Conservation (phyloP, 2,797 vertebrate genomes). For the Phoeniculus purpureus region DNA sequence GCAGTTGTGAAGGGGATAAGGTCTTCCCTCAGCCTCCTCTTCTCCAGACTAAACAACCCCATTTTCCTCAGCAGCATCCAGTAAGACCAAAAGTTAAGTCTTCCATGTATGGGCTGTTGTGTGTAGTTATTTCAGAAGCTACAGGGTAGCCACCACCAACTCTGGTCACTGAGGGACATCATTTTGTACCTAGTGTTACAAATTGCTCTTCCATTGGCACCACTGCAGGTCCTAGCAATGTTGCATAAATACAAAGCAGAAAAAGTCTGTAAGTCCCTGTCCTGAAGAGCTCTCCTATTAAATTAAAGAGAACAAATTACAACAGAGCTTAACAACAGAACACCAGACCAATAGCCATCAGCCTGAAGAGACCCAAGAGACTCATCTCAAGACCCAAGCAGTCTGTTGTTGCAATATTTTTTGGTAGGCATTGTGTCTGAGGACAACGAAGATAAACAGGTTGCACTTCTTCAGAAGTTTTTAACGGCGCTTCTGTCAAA, state of each 20-base stretch:
- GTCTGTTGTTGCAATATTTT: conserved; percentile 15
- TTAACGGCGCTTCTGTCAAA: conserved; percentile 30
- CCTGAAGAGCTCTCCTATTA: neutral
- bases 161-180: neutral
- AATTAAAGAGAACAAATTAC: conserved; percentile 28
- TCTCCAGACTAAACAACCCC: too few species aligned
- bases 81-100: neutral
- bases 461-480: conserved; percentile 12
- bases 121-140: neutral
- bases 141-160: neutral
- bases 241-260: neutral
- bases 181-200: neutral
- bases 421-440: conserved; percentile 17
- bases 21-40: too few species aligned
- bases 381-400: neutral
- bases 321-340: conserved; percentile 19
- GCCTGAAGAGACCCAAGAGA: neutral
- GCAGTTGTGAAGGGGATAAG: too few species aligned
- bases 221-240: neutral
- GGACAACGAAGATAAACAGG: conserved; percentile 37
- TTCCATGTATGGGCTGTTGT: neutral
- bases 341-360: neutral
- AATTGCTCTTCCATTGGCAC: neutral
- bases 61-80: too few species aligned
- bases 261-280: neutral